Conservation (phyloP, 2,113 vertebrate species). For the Holacanthus passer region DNA sequence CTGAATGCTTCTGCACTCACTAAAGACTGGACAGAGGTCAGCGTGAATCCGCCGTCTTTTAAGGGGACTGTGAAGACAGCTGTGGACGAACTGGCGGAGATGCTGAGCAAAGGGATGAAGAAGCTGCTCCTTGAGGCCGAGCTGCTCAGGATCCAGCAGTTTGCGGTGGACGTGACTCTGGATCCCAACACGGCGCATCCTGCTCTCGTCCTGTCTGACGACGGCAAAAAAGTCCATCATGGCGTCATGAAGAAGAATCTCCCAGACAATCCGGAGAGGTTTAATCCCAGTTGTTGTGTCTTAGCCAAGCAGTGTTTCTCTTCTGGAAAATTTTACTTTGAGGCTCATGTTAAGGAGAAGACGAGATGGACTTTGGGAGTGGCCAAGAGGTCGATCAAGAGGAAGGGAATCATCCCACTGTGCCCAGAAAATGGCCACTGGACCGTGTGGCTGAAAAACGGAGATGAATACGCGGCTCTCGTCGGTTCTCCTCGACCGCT, state of each 20-base stretch:
- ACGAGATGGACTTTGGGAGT: constrained; percentile 12
- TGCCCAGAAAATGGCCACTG: constrained; percentile 31
- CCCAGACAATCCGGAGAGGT: constrained; percentile 4
- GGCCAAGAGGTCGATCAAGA: constrained; percentile 7
- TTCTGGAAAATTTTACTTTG: constrained; percentile 28
- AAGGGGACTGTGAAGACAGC: background rate
- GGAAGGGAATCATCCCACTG: constrained; percentile 12
- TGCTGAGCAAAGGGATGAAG: background rate
- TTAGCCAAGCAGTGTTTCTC: constrained; percentile 26
- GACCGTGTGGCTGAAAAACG: constrained; percentile 21
- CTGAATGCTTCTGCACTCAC: background rate
- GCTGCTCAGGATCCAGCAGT: background rate
- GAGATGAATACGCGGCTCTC: background rate
- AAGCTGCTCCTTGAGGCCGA: background rate
- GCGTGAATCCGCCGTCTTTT: background rate
- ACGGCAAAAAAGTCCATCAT: background rate
- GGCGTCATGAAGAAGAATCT: background rate
- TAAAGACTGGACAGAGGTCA: constrained; percentile 17
- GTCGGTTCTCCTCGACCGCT: constrained; percentile 7
- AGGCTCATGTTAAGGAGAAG: constrained; percentile 25
- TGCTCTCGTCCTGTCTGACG: constrained; percentile 7
- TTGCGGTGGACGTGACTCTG: constrained; percentile 14
- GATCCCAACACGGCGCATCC: constrained; percentile 11
- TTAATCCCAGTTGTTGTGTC: constrained; percentile 13
- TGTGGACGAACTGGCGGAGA: constrained; percentile 11